Conservation (phyloP, 2,797 vertebrate species). For the Echiichthys vipera region DNA sequence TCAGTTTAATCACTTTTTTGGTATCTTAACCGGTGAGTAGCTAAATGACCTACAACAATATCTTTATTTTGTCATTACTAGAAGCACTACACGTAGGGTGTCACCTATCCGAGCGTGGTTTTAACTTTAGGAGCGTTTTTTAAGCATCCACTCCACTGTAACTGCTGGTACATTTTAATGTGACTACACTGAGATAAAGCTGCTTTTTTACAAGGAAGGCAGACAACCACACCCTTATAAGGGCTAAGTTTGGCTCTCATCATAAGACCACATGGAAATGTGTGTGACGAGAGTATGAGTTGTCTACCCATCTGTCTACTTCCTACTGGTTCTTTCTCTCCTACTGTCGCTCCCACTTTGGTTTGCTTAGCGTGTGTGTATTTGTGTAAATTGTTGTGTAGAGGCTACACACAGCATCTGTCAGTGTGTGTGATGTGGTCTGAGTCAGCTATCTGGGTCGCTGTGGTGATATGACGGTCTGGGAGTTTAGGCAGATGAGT, state of each 20-base stretch:
- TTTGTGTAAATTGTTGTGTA: constrained; percentile 26
- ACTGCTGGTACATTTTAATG: constrained; percentile 15
- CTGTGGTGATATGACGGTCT: constrained; percentile 28
- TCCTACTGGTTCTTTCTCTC: neutral
- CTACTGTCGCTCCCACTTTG: neutral
- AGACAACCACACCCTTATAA: constrained; percentile 57
- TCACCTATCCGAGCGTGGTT: constrained; percentile 1
- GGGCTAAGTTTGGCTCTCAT: constrained; percentile 56
- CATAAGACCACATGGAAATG: constrained; percentile 57
- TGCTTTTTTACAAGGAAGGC: constrained; percentile 30
- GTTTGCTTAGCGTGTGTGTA: constrained; percentile 30
- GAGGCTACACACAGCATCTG: constrained; percentile 25
- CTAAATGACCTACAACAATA: neutral
- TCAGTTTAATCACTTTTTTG: constrained; percentile 7
- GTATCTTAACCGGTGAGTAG: neutral
- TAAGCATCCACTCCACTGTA: neutral
- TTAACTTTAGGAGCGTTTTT: neutral
- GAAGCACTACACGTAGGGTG: neutral
- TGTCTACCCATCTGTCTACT: constrained; percentile 10
- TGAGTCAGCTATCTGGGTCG: constrained; percentile 47
- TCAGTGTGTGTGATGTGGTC: constrained; percentile 51
- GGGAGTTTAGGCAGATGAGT: constrained; percentile 46
- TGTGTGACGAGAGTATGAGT: constrained; percentile 53
- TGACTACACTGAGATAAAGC: constrained; percentile 15
- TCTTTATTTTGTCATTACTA: neutral